Evolutionary conservation across 2,113 vertebrate species (phyloP), one percentile per base, ranked within the genome.

Genomic region (Ictalurus punctatus): DNA sequence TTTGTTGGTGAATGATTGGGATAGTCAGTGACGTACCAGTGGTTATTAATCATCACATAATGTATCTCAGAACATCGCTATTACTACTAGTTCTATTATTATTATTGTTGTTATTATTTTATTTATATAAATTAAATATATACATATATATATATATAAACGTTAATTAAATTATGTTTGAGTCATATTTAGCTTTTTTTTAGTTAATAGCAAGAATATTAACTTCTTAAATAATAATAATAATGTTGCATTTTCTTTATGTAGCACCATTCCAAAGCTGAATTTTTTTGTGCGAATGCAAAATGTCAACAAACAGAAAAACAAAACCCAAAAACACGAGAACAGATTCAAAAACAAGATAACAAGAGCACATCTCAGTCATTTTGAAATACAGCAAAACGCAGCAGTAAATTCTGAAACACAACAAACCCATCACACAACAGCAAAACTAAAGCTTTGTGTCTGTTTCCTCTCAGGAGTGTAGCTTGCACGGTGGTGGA

Each of bases 401-500:
- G 44, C 44, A 48, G 44, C 44, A 48, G 44, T 48, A 48, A 44
- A 48, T 48, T 5, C 44, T 48, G 44, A 5, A 48, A 48, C 44
- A 48, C 44, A 48, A 48, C 44, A 48, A 48, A 48, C 44, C 44
- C 44, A 16, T 10, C 48, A 30, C 27, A 34, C 27, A 34, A 34
- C 79, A 81, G 6, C 54, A 34, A 37, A 59, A 59, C 10, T 8
- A 19, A 56, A 59, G 25, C 40, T 13, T 65, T 27, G 44, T 84
- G 54, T 91, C n/a, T 88, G 19, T 84, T 2, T 84, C 59, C 48
- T 87, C 23, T 86, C 91, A 98, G 97, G 97, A 97, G 97, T 9
- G 96, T 98, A 67, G 97, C 96, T 30, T 98, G 97, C 93, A 98
- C 97, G 0, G 97, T 98, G 82, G 97, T 98, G 90, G 97, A 98